Percentiles rank a stretch among this genome's conserved stretches.
phyloP scores from a whole-genome alignment of 2,888 invertebrate species.

The Hydraecia micacea region DNA sequence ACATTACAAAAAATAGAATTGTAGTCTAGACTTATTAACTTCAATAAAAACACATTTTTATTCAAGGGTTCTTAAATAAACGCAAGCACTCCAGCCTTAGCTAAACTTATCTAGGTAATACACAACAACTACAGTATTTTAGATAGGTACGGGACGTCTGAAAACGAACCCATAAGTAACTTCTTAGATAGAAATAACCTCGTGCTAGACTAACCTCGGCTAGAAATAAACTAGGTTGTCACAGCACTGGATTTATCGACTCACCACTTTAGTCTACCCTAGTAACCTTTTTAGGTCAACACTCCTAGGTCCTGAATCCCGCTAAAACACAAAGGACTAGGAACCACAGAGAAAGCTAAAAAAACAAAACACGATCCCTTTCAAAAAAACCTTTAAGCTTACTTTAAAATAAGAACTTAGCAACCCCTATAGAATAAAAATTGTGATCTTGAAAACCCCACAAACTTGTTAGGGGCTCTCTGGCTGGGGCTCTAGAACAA shows the following conservation, averaged over 20 bases:
- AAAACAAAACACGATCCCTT: constrained; percentile 39
- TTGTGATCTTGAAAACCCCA: constrained; percentile 73
- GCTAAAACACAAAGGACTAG: constrained; percentile 14
- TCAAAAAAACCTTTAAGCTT: constrained; percentile 37
- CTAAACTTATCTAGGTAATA: neutral
- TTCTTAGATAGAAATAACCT: neutral
- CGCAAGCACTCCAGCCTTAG: neutral
- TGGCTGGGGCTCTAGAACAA: constrained; percentile 79
- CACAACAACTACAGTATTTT: neutral
- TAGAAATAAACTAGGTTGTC: constrained; percentile 1
- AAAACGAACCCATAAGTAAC: neutral
- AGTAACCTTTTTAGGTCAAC: constrained; percentile 7
- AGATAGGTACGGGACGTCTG: neutral
- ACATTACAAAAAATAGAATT: no score
- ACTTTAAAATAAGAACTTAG: constrained; percentile 52
- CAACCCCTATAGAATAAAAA: constrained; percentile 61
- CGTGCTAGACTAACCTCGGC: neutral
- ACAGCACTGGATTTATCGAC: constrained; percentile 6
- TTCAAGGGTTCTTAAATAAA: neutral
- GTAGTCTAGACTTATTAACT: neutral
- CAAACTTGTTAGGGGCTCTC: constrained; percentile 79
- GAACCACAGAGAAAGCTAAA: constrained; percentile 28
- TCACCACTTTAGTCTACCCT: neutral
- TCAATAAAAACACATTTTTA: neutral
- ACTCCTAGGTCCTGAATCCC: neutral